Percentiles rank a stretch among this genome's conserved stretches.
Conservation (phyloP, 1,140 invertebrate genomes). For the Mamestra configurata region DNA sequence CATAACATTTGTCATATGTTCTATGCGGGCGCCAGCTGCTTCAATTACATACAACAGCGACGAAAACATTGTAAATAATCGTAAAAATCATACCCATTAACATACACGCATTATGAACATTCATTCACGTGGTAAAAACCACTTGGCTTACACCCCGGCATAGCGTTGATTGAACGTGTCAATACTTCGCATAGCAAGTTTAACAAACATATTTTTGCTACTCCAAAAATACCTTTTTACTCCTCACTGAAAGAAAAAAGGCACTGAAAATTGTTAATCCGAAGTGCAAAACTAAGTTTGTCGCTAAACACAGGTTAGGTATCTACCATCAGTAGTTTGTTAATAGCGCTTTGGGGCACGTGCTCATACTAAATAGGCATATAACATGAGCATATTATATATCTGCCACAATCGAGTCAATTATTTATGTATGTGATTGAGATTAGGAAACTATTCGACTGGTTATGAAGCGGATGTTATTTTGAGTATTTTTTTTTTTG, state of each 20-base stretch:
- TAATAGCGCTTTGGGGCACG: slow-evolving; percentile 44
- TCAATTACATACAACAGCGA: neutral
- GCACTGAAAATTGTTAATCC: slow-evolving; percentile 7
- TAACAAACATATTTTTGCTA: slow-evolving; percentile 51
- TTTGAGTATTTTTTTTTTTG: neutral
- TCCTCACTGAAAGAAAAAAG: neutral
- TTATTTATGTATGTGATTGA: slow-evolving; percentile 30
- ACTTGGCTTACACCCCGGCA: slow-evolving; percentile 56
- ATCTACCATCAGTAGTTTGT: slow-evolving; percentile 61
- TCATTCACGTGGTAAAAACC: slow-evolving; percentile 56
- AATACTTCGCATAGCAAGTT: slow-evolving; percentile 51
- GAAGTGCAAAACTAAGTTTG: slow-evolving; percentile 35
- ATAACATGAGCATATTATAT: slow-evolving; percentile 39
- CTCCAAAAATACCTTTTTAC: slow-evolving; percentile 8
- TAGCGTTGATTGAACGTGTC: slow-evolving; percentile 61
- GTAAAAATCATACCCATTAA: slow-evolving; percentile 37
- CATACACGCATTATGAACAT: slow-evolving; percentile 46
- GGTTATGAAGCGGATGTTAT: neutral
- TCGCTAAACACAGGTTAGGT: slow-evolving; percentile 57
- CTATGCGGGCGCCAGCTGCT: slow-evolving; percentile 10
- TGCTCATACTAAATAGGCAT: slow-evolving; percentile 38
- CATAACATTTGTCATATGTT: neutral
- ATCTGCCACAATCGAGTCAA: slow-evolving; percentile 21
- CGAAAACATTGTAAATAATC: slow-evolving; percentile 11
- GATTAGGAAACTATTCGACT: neutral